Base-by-base conservation (phyloP, 2,888 invertebrate species). In the Calliopum simillimum region DNA sequence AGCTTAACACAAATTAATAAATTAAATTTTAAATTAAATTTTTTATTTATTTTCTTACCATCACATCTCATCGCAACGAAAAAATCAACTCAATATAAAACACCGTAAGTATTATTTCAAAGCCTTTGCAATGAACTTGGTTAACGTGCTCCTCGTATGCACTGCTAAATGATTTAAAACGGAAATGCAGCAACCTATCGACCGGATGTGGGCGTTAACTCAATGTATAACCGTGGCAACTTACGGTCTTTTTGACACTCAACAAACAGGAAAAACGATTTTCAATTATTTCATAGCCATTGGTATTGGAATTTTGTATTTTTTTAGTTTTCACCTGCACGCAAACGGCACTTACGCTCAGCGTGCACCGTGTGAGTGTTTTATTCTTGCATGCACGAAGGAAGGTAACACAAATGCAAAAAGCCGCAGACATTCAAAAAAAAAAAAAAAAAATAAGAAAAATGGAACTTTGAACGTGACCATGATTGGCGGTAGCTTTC, bases 131-230 rank as follows among this genome's bases (percentile, higher is more conserved):
- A 1, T 3, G 33, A 33, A 33, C 4, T 33, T 33, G 23, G 19
- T 21, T 21, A 53, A 53, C 53, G 53, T 53, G 21, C 53, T 23
- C 16, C 49, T 49, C 1, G 53, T 2, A 21, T 23, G 53, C 53
- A 23, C 23, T 53, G 13, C 53, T 58, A 11, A 58, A 33, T 58
- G 16, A 41, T 58, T 25, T 11, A 16, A 11, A 33, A 6, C 56
- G 56, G 41, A 58, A 25, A 58, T 33, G 56, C 56, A 16, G 25
- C n/a, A 8, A 41, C 56, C 33, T 58, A 41, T 58, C 41, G 16
- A 41, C 56, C 56, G 56, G 56, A 58, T 33, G 56, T 58, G 56
- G 56, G 56, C 56, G 56, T 58, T 58, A n/a, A 58, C 23, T 33
- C 23, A 12, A 19, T 14, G 11, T 11, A 58, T 16, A 25, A 16